Evolutionary conservation across 2,113 vertebrate species (phyloP).

Genomic region (Barbus barbus): DNA sequence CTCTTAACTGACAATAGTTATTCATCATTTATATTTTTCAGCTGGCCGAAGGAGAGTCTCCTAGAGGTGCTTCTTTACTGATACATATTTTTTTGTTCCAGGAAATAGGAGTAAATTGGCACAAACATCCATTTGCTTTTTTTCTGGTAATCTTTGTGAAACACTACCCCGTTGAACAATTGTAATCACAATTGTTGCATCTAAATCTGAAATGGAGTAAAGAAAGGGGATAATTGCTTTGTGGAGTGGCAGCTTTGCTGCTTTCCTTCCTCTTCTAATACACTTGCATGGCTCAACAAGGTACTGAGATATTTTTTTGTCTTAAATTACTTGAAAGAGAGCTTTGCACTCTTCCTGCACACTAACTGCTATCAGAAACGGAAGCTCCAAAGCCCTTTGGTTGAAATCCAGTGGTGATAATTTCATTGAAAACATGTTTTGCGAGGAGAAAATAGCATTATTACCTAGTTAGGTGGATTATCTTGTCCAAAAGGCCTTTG

Average conservation of each 20-base stretch:
- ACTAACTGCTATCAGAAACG: conserved; percentile 57
- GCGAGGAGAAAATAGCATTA: conserved; percentile 61
- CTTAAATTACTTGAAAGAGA: conserved; percentile 60
- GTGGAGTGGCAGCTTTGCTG: conserved; percentile 42
- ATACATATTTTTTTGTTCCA: not conserved
- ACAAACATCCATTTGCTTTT: conserved; percentile 28
- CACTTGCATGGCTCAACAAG: conserved; percentile 51
- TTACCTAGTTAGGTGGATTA: conserved; percentile 62
- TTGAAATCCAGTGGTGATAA: conserved; percentile 60
- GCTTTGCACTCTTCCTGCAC: conserved; percentile 46
- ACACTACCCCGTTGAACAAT: conserved; percentile 35
- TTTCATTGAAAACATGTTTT: conserved; percentile 64
- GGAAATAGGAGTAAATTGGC: conserved; percentile 15
- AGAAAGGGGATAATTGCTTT: conserved; percentile 53
- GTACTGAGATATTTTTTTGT: conserved; percentile 51
- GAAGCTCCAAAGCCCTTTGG: conserved; percentile 54
- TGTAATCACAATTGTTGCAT: conserved; percentile 51
- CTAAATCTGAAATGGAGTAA: conserved; percentile 51
- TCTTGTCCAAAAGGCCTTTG: conserved; percentile 61
- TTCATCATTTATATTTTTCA: conserved; percentile 42
- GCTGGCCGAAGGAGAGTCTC: conserved; percentile 14
- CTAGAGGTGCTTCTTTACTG: not conserved
- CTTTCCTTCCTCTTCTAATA: conserved; percentile 52
- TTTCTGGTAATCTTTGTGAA: conserved; percentile 44
- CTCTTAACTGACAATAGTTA: conserved; percentile 39